A percentile compares a stretch with the other conserved stretches of the same genome.
phyloP scores from a whole-genome alignment of 2,113 vertebrate species.

The Otis tarda region DNA sequence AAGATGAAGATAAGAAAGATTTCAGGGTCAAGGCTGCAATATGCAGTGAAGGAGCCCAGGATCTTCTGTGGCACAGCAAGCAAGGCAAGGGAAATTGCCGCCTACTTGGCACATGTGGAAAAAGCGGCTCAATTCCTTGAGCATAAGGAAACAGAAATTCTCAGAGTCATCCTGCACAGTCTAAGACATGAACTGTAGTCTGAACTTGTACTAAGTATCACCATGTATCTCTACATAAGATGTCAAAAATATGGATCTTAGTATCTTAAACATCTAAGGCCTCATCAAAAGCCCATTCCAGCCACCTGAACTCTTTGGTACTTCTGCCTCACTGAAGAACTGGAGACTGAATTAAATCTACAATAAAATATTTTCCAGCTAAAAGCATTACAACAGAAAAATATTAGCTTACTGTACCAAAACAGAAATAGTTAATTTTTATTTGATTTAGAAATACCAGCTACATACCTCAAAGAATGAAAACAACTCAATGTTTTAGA shows the following conservation, averaged over 20 bases:
- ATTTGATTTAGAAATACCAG: neutral
- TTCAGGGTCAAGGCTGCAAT: neutral
- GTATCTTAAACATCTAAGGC: neutral
- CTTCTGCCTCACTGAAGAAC: neutral
- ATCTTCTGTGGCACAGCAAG: neutral
- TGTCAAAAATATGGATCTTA: neutral
- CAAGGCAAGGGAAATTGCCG: neutral
- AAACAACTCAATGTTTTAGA: neutral
- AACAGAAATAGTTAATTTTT: neutral
- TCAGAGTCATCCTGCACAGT: neutral
- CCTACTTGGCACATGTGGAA: neutral
- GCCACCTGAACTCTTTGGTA: neutral
- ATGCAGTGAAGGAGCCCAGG: neutral
- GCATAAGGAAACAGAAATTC: neutral
- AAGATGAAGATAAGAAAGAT: neutral
- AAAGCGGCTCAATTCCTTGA: neutral
- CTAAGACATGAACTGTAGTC: neutral
- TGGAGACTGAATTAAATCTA: neutral
- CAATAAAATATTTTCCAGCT: neutral
- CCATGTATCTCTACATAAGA: neutral
- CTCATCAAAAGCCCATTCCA: neutral
- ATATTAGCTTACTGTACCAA: neutral
- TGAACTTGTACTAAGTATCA: neutral
- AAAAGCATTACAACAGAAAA: neutral
- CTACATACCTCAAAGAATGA: neutral